A percentile compares a stretch with the other conserved stretches of the same genome.
These are phyloP conservation scores for Cathartes aura DNA, from an alignment of 2,113 vertebrate species.

Conservation along the genomic window DNA sequence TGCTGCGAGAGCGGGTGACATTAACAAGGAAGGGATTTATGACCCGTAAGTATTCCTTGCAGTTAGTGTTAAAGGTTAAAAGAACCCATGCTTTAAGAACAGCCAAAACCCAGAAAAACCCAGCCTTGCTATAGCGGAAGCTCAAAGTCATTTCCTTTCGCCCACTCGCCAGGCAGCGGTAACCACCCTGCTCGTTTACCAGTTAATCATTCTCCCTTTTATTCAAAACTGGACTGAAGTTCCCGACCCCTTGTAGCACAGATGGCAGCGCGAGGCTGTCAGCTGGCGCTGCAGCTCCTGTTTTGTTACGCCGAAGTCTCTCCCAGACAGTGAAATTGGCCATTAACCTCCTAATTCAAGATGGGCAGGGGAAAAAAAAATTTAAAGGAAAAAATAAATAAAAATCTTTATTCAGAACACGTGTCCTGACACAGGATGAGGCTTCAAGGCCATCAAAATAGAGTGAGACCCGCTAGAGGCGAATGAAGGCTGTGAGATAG, in stretches of 20 bases:
- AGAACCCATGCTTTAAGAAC: not conserved
- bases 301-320: not conserved
- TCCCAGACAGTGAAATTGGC: not conserved
- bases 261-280: not conserved
- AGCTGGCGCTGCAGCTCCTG: not conserved
- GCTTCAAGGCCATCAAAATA: not conserved
- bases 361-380: not conserved
- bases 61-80: not conserved
- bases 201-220: not conserved
- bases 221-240: not conserved
- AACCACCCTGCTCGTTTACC: not conserved
- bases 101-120: not conserved
- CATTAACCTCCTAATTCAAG: not conserved
- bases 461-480: accelerated
- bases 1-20: not conserved
- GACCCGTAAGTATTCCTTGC: accelerated
- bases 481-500: not conserved
- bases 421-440: not conserved
- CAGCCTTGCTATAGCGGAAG: not conserved
- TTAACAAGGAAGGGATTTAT: not conserved
- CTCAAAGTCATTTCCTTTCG: not conserved
- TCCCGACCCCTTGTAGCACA: not conserved
- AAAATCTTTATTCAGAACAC: not conserved
- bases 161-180: not conserved
- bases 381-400: too few relatives aligned